Percentiles rank a stretch among this genome's conserved stretches.
Evolutionary conservation across 2,888 invertebrate species (phyloP).

Genomic region (Hypomecis punctinalis): DNA sequence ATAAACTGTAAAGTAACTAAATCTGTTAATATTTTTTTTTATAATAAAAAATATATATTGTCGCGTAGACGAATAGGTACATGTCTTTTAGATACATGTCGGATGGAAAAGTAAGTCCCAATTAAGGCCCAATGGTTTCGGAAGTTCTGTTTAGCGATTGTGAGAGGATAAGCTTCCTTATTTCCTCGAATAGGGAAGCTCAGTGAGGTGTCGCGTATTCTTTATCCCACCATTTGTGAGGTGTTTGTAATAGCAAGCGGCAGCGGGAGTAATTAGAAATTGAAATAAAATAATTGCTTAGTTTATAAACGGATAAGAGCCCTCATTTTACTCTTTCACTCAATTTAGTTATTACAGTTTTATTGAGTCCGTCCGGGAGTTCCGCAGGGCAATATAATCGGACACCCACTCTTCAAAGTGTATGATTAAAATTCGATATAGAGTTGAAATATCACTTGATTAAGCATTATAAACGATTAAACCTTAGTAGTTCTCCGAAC

Average conservation of each 20-base stretch:
- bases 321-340: constrained; percentile 22
- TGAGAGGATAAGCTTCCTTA: constrained; percentile 23
- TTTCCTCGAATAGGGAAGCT: constrained; percentile 27
- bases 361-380: constrained; percentile 15
- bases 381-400: constrained; percentile 28
- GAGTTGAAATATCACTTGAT: background rate
- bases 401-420: constrained; percentile 24
- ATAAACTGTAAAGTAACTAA: background rate
- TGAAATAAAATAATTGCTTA: constrained; percentile 45
- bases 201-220: constrained; percentile 20
- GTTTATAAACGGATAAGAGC: constrained; percentile 31
- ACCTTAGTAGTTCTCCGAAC: too few relatives aligned
- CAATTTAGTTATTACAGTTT: constrained; percentile 20
- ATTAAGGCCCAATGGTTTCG: constrained; percentile 12
- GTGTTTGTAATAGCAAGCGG: too few relatives aligned
- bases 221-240: constrained; percentile 32
- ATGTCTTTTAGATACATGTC: background rate
- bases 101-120: background rate
- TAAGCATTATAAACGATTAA: background rate
- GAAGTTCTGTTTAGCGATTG: constrained; percentile 12
- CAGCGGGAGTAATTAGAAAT: constrained; percentile 30
- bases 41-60: too few relatives aligned
- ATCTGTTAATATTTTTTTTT: background rate
- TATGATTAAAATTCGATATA: background rate
- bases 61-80: too few relatives aligned